These are phyloP conservation scores for Cetoscarus ocellatus DNA, from an alignment of 2,797 vertebrate genomes.

Conservation along the genomic window DNA sequence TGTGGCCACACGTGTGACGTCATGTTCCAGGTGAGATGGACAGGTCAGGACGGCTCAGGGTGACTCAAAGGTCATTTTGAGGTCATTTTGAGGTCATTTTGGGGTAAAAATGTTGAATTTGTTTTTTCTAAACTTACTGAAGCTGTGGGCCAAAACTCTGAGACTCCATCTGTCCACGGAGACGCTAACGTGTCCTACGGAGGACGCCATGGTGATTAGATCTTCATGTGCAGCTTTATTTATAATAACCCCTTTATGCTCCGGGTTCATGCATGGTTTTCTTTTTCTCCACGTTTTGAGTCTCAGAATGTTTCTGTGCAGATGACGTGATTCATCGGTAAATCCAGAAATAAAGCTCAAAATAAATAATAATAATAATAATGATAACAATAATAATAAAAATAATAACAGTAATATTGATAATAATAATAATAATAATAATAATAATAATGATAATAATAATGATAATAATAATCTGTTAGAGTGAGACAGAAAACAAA, in stretches of 20 bases:
- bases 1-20: too few species aligned
- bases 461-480: too few species aligned
- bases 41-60: not conserved
- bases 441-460: too few species aligned
- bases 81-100: not conserved
- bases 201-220: too few species aligned
- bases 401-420: too few species aligned
- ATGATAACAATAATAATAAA: too few species aligned
- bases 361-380: not conserved
- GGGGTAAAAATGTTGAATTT: not conserved
- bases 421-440: too few species aligned
- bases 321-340: not conserved
- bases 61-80: not conserved
- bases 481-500: not conserved
- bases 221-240: too few species aligned
- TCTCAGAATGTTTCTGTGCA: not conserved
- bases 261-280: too few species aligned
- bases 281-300: not conserved
- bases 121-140: conserved; percentile 26
- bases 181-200: conserved; percentile 18
- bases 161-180: conserved; percentile 24
- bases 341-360: not conserved
- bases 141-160: conserved; percentile 23
- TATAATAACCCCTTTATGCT: too few species aligned
- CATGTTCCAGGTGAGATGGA: not conserved